phyloP scores from a whole-genome alignment of 2,888 invertebrate genomes.

The Drosophila falleni region DNA sequence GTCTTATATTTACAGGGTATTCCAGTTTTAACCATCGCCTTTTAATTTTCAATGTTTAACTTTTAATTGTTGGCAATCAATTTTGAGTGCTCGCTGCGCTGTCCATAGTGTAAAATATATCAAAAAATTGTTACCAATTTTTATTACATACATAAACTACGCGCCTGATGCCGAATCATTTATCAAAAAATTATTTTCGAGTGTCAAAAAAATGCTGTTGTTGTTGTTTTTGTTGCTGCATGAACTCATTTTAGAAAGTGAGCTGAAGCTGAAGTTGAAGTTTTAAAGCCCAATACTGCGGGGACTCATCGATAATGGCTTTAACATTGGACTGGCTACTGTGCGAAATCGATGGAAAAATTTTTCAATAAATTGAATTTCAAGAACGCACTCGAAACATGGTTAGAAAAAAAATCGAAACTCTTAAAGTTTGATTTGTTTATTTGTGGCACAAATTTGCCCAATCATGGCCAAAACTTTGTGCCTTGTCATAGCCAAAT shows the following conservation, averaged over 20 bases:
- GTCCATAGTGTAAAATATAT: constrained; percentile 64
- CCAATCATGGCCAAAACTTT: constrained; percentile 72
- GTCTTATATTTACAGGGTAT: constrained; percentile 14
- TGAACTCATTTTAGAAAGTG: constrained; percentile 80
- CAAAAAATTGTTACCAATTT: constrained; percentile 59
- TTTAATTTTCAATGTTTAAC: constrained; percentile 79
- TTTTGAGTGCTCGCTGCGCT: constrained; percentile 57
- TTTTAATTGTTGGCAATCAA: constrained; percentile 79
- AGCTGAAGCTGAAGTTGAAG: constrained; percentile 36
- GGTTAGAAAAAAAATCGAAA: constrained; percentile 33
- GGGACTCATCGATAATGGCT: constrained; percentile 40
- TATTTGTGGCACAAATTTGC: constrained; percentile 71
- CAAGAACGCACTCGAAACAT: constrained; percentile 60
- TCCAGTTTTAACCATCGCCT: constrained; percentile 45
- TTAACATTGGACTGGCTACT: constrained; percentile 61
- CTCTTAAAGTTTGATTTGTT: constrained; percentile 61
- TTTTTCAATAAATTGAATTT: constrained; percentile 55
- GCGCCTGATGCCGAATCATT: constrained; percentile 47
- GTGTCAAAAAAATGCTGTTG: constrained; percentile 64
- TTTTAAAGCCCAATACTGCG: constrained; percentile 13
- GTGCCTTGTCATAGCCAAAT: constrained; percentile 61
- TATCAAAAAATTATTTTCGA: constrained; percentile 64
- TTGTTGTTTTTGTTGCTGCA: constrained; percentile 43
- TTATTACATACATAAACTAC: constrained; percentile 12
- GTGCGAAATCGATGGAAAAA: constrained; percentile 57